Evolutionary conservation across 2,797 vertebrate species (phyloP).

Genomic region (Trachurus trachurus): DNA sequence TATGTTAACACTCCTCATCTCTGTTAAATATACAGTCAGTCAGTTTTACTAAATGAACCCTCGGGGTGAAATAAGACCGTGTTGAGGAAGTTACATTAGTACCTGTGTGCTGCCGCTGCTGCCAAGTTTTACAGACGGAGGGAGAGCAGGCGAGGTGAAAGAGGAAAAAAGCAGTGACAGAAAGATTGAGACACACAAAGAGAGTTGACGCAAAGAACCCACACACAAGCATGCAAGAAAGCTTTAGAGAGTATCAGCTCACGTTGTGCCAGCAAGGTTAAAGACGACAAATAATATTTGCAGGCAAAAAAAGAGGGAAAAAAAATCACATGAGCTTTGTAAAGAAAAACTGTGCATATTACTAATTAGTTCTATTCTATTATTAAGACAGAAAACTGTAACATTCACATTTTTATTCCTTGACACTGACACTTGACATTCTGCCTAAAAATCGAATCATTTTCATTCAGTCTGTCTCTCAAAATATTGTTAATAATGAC

Average conservation of each 20-base stretch:
- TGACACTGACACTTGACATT: too few species aligned
- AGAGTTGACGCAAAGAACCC: slow-evolving; percentile 51
- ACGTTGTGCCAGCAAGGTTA: background rate
- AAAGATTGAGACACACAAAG: slow-evolving; percentile 70
- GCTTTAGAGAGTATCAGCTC: background rate
- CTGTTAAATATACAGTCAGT: too few species aligned
- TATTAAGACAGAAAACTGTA: background rate
- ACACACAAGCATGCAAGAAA: slow-evolving; percentile 31
- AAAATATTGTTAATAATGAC: too few species aligned
- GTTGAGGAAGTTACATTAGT: slow-evolving; percentile 69
- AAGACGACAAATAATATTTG: background rate
- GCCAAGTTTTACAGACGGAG: slow-evolving; percentile 69
- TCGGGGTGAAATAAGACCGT: slow-evolving; percentile 71
- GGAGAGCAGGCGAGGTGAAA: slow-evolving; percentile 66
- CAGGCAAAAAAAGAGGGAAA: background rate
- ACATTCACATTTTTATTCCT: background rate
- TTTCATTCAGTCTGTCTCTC: background rate
- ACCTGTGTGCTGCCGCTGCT: slow-evolving; percentile 78
- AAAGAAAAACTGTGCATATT: background rate
- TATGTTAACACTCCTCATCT: background rate
- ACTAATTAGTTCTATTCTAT: background rate
- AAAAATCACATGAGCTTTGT: background rate
- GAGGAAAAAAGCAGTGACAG: slow-evolving; percentile 68
- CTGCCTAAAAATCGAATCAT: too few species aligned
- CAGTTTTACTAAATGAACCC: background rate